Evolutionary conservation across 2,888 invertebrate genomes (phyloP).

Genomic region (Drosophila bunnanda): DNA sequence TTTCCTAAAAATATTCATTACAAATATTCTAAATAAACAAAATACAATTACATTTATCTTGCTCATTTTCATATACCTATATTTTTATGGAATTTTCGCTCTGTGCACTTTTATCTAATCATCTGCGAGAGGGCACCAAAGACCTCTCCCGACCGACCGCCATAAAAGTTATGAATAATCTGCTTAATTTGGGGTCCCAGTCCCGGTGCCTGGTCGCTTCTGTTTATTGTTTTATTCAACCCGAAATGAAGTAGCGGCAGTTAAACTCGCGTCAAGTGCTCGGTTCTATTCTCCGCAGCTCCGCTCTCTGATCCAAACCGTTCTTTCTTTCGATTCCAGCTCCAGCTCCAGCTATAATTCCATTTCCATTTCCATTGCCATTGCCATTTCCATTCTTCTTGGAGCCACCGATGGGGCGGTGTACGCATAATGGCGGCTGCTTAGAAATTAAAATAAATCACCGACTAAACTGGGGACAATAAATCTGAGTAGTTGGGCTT

Average conservation of each 20-base stretch:
- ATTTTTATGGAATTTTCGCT: neutral
- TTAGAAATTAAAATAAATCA: constrained; percentile 61
- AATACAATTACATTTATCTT: neutral
- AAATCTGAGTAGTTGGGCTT: constrained; percentile 34
- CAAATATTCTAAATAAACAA: neutral
- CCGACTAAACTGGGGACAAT: constrained; percentile 61
- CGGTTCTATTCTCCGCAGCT: constrained; percentile 25
- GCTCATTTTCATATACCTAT: neutral
- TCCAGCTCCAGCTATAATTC: constrained; percentile 19
- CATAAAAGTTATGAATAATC: constrained; percentile 74
- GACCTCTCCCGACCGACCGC: constrained; percentile 18
- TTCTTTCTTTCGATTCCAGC: constrained; percentile 23
- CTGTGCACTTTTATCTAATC: constrained; percentile 64
- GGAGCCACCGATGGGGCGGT: constrained; percentile 12
- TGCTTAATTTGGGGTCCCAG: constrained; percentile 51
- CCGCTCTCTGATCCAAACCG: constrained; percentile 21
- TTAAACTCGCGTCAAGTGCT: constrained; percentile 64
- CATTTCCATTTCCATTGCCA: constrained; percentile 7
- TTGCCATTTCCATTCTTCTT: constrained; percentile 15
- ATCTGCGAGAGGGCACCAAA: constrained; percentile 60
- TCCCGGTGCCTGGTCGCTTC: constrained; percentile 44
- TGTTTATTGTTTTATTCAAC: constrained; percentile 75
- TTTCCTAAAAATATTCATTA: neutral
- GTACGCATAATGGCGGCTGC: constrained; percentile 41
- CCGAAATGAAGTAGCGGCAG: constrained; percentile 58